A percentile compares a stretch with the other conserved stretches of the same genome.
phyloP scores from a whole-genome alignment of 53 echinoderm and acorn worm genomes.

The Temnopleurus reevesii region DNA sequence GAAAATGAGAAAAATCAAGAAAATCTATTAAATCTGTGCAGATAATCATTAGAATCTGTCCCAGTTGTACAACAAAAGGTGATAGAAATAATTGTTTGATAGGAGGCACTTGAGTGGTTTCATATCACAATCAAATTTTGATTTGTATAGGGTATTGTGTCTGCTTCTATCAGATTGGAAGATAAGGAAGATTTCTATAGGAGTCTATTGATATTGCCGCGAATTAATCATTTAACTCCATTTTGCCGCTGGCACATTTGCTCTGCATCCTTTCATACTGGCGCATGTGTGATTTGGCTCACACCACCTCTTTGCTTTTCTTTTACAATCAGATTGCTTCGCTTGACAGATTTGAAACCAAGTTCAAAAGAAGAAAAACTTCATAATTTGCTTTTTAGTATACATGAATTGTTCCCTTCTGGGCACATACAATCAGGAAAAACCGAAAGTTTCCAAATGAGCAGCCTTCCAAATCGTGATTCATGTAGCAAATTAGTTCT shows the following conservation, averaged over 20 bases:
- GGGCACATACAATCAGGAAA: not conserved
- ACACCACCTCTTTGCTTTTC: not conserved
- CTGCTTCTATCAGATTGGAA: not conserved
- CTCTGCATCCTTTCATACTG: not conserved
- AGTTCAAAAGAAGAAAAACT: constrained; percentile 27
- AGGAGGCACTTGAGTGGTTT: not conserved
- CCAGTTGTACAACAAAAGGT: constrained; percentile 12
- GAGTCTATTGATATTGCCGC: not conserved
- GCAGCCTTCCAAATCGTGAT: not conserved
- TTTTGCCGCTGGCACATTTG: not conserved
- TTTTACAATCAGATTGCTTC: not conserved
- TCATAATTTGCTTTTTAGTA: not conserved
- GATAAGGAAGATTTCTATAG: constrained; percentile 34
- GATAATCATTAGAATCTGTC: constrained; percentile 35
- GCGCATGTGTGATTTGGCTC: constrained; percentile 1
- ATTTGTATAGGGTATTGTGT: constrained; percentile 11
- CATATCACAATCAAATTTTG: not conserved
- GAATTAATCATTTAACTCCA: constrained; percentile 36
- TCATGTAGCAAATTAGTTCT: constrained; percentile 3
- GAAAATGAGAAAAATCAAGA: constrained; percentile 13
- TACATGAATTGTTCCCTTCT: not conserved
- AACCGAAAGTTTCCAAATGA: not conserved
- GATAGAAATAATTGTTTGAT: not conserved
- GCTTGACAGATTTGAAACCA: constrained; percentile 23
- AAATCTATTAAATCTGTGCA: not conserved